phyloP scores from a whole-genome alignment of 2,797 vertebrate species.

The Chrysocyon brachyurus region DNA sequence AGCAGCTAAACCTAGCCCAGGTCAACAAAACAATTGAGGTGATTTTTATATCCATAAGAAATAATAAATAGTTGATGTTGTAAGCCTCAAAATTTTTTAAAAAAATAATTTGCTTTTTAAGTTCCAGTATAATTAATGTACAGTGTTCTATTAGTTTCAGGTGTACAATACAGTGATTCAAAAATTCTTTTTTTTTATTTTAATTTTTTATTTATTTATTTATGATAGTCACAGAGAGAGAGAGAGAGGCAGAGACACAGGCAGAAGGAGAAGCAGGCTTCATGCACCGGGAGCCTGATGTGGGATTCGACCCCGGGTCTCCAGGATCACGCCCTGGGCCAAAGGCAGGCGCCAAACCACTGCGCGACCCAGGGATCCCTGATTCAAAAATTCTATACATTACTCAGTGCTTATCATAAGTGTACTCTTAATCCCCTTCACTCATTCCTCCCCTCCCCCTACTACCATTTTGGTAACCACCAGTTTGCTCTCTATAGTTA shows the following conservation, averaged over 20 bases:
- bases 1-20: neutral
- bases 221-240: too few species aligned
- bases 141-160: neutral
- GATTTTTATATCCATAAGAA: neutral
- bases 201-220: too few species aligned
- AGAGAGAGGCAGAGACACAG: too few species aligned
- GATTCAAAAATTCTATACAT: neutral
- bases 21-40: neutral
- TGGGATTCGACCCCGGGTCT: too few species aligned
- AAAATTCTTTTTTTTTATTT: neutral
- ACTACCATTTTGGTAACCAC: neutral
- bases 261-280: too few species aligned
- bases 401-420: neutral
- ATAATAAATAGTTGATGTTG: neutral
- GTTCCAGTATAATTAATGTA: neutral
- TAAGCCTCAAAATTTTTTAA: neutral
- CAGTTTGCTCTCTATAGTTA: neutral
- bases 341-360: too few species aligned
- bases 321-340: too few species aligned
- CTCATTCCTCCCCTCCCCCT: neutral
- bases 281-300: too few species aligned
- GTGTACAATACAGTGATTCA: neutral
- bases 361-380: too few species aligned
- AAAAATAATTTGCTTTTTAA: neutral
- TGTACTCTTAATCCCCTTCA: neutral